Base-by-base conservation (phyloP, 2,797 vertebrate genomes). In the Sebastes minor region DNA sequence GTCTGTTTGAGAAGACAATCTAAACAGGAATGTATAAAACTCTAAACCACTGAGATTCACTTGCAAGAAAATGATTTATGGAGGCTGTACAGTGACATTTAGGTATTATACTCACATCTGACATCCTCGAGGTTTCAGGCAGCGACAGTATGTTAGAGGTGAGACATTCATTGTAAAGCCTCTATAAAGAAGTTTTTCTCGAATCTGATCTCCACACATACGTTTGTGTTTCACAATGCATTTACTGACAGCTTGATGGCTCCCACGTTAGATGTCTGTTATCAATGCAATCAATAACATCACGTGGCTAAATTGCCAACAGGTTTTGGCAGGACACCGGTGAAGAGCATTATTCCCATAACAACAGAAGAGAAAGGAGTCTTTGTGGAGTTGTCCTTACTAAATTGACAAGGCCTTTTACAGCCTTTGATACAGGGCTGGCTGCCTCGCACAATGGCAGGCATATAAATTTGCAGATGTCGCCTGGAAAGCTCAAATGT, bases 401-500 rank as follows among this genome's bases (percentile, higher is more conserved):
- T 96, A 96, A 97, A 97, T 95, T 98, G 98, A 98, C 97, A 97
- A 97, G 97, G 97, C 97, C 97, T 92, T 98, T 98, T 97, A 97
- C 96, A 95, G 96, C 96, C 96, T 96, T 98, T 98, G 97, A 97
- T 98, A 96, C 94, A 73, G 84, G 89, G 92, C 96, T 96, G 97
- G 97, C 97, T 96, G 90, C 96, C 97, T 96, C 96, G 93, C 96
- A 97, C 97, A 99, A 98, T 97, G 94, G 96, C 94, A 97, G 97
- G 97, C 97, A 97, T 97, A 97, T 98, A 97, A 97, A 98, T 98
- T 97, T 97, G 97, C 97, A 97, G 96, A 96, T 98, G 97, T 97
- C 97, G 96, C 96, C 96, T 96, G 86, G 96, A 97, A 97, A 97
- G 97, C 97, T 98, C 97, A 98, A 98, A 99, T 98, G 97, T 99